These are phyloP conservation scores for Tangara arthus DNA, from an alignment of 2,797 vertebrate species.

Conservation along the genomic window DNA sequence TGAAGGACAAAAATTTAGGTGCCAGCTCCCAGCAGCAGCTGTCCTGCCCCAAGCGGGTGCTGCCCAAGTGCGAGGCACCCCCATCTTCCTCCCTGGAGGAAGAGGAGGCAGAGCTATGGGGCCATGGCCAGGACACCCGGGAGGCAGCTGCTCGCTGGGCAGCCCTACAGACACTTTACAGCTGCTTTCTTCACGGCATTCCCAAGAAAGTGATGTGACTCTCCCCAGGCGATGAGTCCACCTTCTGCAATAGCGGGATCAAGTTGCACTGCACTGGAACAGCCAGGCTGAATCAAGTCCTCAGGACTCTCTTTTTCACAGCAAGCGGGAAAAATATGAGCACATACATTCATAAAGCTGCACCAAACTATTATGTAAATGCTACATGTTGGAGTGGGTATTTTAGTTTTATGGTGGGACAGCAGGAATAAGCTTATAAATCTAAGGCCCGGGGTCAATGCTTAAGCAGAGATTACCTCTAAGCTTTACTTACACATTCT, in stretches of 20 bases:
- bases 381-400: background rate
- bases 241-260: background rate
- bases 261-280: slow-evolving; percentile 6
- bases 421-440: slow-evolving; percentile 59
- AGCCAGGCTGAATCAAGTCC: background rate
- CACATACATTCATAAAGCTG: background rate
- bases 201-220: slow-evolving; percentile 59
- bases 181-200: slow-evolving; percentile 50
- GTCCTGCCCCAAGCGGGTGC: background rate
- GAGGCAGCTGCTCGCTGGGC: slow-evolving; percentile 29
- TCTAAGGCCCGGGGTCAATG: slow-evolving; percentile 6
- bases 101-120: background rate
- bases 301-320: background rate
- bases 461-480: slow-evolving; percentile 64
- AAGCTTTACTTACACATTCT: slow-evolving; percentile 66
- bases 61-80: background rate
- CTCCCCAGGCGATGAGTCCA: slow-evolving; percentile 38
- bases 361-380: background rate
- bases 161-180: slow-evolving; percentile 46
- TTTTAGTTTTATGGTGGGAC: slow-evolving; percentile 57
- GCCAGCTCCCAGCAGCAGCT: background rate
- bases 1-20: background rate
- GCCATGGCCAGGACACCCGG: background rate
- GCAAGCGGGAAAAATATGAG: background rate
- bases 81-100: background rate